Percentiles rank a stretch among this genome's conserved stretches.
Evolutionary conservation across 2,113 vertebrate species (phyloP).

Genomic region (Nesoenas mayeri): DNA sequence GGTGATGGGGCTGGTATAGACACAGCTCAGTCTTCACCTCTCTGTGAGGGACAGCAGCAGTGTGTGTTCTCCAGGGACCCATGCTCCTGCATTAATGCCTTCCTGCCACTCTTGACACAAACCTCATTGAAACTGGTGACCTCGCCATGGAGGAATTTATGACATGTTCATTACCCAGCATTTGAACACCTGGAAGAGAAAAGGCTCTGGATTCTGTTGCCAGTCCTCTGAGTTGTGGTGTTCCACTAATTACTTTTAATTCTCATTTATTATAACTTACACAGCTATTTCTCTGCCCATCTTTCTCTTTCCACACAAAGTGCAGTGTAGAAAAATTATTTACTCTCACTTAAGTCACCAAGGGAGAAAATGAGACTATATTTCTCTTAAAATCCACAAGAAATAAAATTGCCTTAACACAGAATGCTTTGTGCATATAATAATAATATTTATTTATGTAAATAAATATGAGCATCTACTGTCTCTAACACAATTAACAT

Average conservation of each 20-base stretch:
- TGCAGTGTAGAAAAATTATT: background rate
- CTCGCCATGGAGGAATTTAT: conserved; percentile 49
- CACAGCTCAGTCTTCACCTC: rapidly evolving
- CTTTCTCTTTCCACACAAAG: background rate
- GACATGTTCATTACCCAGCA: conserved; percentile 29
- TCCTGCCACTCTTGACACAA: background rate
- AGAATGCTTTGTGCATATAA: background rate
- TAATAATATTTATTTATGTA: background rate
- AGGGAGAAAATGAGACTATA: background rate
- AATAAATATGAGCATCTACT: background rate
- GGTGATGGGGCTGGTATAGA: background rate
- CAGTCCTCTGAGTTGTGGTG: background rate
- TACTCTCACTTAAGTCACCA: background rate
- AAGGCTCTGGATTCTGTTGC: conserved; percentile 44
- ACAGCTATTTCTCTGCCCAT: background rate
- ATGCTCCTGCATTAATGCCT: background rate
- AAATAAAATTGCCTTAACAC: background rate
- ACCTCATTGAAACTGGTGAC: conserved; percentile 12
- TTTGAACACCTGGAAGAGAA: conserved; percentile 50
- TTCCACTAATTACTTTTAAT: conserved; percentile 36
- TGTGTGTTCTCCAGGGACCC: background rate
- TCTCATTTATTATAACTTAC: background rate
- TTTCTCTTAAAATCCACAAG: background rate
- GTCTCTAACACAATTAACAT: background rate
- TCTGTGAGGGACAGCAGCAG: background rate